phyloP scores from a whole-genome alignment of 2,113 vertebrate genomes.

The Gallinago jamesoni region DNA sequence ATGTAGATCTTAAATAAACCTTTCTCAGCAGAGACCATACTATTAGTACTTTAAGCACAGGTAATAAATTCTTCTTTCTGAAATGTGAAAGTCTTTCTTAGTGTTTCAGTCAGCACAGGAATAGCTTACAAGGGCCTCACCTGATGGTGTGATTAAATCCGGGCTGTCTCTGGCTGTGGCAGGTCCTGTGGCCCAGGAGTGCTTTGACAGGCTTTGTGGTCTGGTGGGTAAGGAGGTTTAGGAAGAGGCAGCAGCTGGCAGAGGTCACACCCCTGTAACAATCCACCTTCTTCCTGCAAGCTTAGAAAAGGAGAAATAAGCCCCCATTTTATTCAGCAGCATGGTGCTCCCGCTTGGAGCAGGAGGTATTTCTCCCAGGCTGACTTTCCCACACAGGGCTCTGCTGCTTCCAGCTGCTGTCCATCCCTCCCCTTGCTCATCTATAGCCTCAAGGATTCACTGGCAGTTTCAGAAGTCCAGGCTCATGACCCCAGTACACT shows the following conservation, averaged over 20 bases:
- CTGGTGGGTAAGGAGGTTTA: neutral
- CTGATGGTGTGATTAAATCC: neutral
- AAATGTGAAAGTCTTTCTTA: neutral
- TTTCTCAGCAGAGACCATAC: neutral
- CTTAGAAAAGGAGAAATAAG: neutral
- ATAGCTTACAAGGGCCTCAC: neutral
- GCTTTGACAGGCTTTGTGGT: neutral
- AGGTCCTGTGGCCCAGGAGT: neutral
- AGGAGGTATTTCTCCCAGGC: neutral
- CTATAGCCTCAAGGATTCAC: neutral
- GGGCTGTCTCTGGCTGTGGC: neutral
- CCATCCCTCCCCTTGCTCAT: fast-evolving
- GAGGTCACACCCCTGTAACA: neutral
- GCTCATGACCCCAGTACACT: neutral
- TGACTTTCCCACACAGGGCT: neutral
- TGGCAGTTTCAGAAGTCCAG: neutral
- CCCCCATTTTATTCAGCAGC: neutral
- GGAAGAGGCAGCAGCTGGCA: neutral
- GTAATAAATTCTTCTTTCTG: neutral
- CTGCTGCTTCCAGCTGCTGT: neutral
- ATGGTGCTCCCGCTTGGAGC: neutral
- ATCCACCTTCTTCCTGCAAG: neutral
- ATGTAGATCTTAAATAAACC: neutral
- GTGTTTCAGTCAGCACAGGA: neutral
- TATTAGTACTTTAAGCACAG: neutral